Evolutionary conservation across 2,113 vertebrate species (phyloP), one percentile per base, ranked within the genome.

Genomic region (Brevimyrus niger): DNA sequence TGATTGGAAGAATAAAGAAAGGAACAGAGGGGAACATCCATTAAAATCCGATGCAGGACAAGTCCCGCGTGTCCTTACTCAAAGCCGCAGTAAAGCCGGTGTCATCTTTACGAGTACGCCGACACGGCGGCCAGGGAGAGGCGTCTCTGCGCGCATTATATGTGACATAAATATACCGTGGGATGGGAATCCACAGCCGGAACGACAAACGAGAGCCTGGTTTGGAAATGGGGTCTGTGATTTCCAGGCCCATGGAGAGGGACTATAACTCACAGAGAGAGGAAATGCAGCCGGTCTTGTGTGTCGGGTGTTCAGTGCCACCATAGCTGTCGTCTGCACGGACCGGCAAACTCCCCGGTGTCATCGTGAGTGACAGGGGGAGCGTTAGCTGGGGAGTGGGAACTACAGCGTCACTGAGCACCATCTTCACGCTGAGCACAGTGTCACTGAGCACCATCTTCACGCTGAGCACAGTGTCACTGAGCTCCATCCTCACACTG

Each of bases 41-140:
- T 87, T 87, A 87, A 51, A 87, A 31, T 87, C 21, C 15, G 2
- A 13, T 35, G 31, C 48, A 7, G 27, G 85, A 53, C 85, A 35
- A 87, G 85, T 53, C 85, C 85, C 85, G 15, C 4, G 31, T 53
- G 48, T 53, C 85, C 48, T 87, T 38, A 87, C 55, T 87, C 85
- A 87, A 87, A 87, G 84, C 85, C 10, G 85, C 50, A 35, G 85
- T 87, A 87, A 87, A 87, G 50, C n/a, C 31, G 7, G 50, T 87
- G 85, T 87, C 85, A 53, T 21, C 50, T 87, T 87, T 87, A 87
- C 35, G 85, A 87, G 50, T 35, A 27, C 85, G n/a, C 50, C 50
- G 85, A 55, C 85, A 53, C 7, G 50, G 47, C 23, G 85, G 50
- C 50, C 85, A 87, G n/a, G 47, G 85, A 53, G 48, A 38, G 44